A percentile compares a stretch with the other conserved stretches of the same genome.
Conservation (phyloP, 64 coral and sea anemone genomes). For the Montipora capricornis region DNA sequence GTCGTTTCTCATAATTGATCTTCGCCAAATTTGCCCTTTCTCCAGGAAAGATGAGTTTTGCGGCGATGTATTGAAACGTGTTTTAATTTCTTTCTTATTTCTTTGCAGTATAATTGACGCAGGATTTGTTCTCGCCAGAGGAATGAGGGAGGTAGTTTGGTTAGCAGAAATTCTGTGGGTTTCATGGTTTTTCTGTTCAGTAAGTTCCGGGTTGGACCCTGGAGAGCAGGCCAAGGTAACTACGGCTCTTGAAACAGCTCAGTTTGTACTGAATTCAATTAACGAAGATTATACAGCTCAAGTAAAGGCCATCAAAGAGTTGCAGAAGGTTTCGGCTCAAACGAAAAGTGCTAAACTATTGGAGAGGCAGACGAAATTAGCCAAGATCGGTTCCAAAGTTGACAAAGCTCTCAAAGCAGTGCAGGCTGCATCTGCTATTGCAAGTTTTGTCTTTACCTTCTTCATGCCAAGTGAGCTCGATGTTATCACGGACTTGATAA, state of each 20-base stretch:
- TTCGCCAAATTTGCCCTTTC: slow-evolving; percentile 15
- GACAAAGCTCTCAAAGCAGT: slow-evolving; percentile 1
- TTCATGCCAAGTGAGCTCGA: slow-evolving; percentile 28
- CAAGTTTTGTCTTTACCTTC: slow-evolving; percentile 23
- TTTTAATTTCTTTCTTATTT: background rate
- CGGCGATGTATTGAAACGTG: background rate
- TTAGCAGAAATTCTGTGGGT: too few relatives aligned
- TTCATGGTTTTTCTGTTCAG: too few relatives aligned
- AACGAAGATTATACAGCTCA: background rate
- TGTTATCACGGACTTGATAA: slow-evolving; percentile 27
- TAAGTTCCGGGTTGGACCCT: too few relatives aligned
- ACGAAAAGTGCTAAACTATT: background rate
- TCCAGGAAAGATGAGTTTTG: background rate
- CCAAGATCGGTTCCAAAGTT: slow-evolving; percentile 20
- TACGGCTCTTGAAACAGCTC: background rate
- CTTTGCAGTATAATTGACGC: slow-evolving; percentile 18
- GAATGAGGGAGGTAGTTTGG: too few relatives aligned
- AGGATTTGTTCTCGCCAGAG: too few relatives aligned
- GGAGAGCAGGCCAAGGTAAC: too few relatives aligned
- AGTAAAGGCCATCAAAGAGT: background rate
- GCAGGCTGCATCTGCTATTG: slow-evolving; percentile 19
- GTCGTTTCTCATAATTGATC: background rate
- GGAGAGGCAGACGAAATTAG: background rate
- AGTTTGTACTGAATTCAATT: background rate
- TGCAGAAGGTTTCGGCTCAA: background rate